Conservation (phyloP, 2,888 invertebrate genomes). For the Anthophora plumipes region DNA sequence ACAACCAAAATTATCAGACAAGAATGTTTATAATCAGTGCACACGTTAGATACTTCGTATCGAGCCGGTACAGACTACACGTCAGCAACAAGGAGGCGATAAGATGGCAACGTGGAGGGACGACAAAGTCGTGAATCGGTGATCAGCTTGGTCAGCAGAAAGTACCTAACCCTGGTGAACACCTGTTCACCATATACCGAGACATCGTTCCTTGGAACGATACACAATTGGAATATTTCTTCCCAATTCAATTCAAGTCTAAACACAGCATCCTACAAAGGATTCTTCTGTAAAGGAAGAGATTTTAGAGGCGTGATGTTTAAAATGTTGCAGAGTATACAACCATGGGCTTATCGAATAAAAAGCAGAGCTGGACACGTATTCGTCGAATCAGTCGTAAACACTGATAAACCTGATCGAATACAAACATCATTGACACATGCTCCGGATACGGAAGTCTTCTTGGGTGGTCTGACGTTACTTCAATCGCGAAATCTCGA, state of each 20-base stretch:
- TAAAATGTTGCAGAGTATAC: neutral
- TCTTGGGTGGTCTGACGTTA: neutral
- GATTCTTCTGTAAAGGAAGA: fast-evolving
- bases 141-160: constrained; percentile 70
- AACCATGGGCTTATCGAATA: neutral
- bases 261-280: neutral
- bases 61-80: constrained; percentile 69
- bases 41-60: constrained; percentile 69
- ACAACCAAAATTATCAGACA: constrained; percentile 61
- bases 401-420: constrained; percentile 23
- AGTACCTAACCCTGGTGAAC: constrained; percentile 56
- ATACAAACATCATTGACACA: constrained; percentile 11
- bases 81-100: constrained; percentile 70
- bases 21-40: constrained; percentile 71
- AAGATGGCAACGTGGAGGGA: constrained; percentile 49
- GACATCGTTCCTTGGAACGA: constrained; percentile 37
- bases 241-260: neutral
- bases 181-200: constrained; percentile 66
- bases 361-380: neutral
- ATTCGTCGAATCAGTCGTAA: constrained; percentile 2
- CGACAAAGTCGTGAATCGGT: constrained; percentile 65
- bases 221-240: constrained; percentile 22
- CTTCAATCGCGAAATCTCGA: neutral
- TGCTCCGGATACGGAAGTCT: neutral
- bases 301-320: neutral